These are phyloP conservation scores for Pocillopora grandis DNA, from an alignment of 92 coral and sea anemone genomes.

Conservation along the genomic window DNA sequence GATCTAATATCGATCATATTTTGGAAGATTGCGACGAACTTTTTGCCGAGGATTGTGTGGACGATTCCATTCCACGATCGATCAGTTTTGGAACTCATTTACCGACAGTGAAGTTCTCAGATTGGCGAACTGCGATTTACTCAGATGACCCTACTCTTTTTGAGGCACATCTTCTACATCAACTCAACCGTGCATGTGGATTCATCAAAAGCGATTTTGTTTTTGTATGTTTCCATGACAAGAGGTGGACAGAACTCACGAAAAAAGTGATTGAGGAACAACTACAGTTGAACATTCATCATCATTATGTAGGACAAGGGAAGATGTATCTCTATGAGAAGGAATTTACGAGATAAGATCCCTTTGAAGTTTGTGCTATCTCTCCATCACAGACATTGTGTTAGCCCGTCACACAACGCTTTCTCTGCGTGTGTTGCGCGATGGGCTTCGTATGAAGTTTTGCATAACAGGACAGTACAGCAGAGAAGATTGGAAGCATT, in stretches of 20 bases:
- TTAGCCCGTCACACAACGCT: too few relatives aligned
- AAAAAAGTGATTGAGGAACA: constrained; percentile 55
- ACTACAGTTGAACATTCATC: constrained; percentile 51
- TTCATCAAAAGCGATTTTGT: constrained; percentile 48
- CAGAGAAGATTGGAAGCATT: too few relatives aligned
- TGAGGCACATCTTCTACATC: constrained; percentile 68
- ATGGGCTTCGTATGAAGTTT: too few relatives aligned
- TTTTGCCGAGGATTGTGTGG: constrained; percentile 60
- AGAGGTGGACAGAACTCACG: constrained; percentile 35
- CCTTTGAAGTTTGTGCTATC: not conserved
- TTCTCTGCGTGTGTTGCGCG: too few relatives aligned
- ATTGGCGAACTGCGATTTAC: constrained; percentile 78
- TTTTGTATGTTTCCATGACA: constrained; percentile 67
- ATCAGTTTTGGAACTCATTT: constrained; percentile 81
- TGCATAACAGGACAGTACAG: too few relatives aligned
- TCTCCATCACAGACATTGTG: too few relatives aligned
- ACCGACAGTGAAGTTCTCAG: constrained; percentile 55
- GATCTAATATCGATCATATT: constrained; percentile 72
- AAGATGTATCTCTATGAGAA: not conserved
- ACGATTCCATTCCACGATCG: constrained; percentile 53
- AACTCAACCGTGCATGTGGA: constrained; percentile 63
- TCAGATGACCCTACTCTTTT: constrained; percentile 64
- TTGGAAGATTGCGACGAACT: constrained; percentile 67
- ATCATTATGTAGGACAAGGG: not conserved
- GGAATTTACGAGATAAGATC: not conserved